These are phyloP conservation scores for Nebria brevicollis DNA, from an alignment of 2,888 invertebrate species.

Conservation along the genomic window DNA sequence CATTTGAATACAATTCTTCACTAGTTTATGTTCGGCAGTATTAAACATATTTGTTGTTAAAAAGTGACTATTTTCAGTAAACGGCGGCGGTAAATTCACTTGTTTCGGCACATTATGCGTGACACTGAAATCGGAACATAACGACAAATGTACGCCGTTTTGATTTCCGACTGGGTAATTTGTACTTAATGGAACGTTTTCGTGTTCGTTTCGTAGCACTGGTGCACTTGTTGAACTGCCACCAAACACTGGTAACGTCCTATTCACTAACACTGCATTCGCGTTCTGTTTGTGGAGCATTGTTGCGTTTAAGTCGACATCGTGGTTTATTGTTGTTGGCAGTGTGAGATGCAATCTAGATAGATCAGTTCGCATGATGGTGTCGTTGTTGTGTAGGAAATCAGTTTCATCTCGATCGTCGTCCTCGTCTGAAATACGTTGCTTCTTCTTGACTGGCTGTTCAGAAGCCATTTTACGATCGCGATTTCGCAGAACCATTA, in stretches of 20 bases:
- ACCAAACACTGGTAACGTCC: constrained; percentile 41
- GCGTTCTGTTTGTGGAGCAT: constrained; percentile 35
- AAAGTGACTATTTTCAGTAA: constrained; percentile 1
- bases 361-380: constrained; percentile 56
- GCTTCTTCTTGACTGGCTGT: constrained; percentile 87
- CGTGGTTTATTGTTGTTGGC: constrained; percentile 14
- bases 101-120: constrained; percentile 42
- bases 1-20: constrained; percentile 26
- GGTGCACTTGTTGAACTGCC: constrained; percentile 20
- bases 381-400: constrained; percentile 65
- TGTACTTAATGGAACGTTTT: constrained; percentile 23
- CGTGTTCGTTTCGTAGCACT: neutral
- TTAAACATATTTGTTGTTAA: constrained; percentile 49
- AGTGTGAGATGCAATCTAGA: constrained; percentile 59
- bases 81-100: constrained; percentile 48
- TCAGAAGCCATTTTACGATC: constrained; percentile 76
- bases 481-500: constrained; percentile 75
- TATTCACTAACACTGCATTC: constrained; percentile 36
- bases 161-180: constrained; percentile 21
- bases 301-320: constrained; percentile 7
- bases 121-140: constrained; percentile 49
- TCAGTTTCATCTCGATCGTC: constrained; percentile 71
- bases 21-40: neutral
- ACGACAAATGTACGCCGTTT: constrained; percentile 55
- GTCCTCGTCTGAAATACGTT: constrained; percentile 72